phyloP scores from a whole-genome alignment of 35 echinoderm and acorn worm genomes.

The Strongylocentrotus purpuratus region DNA sequence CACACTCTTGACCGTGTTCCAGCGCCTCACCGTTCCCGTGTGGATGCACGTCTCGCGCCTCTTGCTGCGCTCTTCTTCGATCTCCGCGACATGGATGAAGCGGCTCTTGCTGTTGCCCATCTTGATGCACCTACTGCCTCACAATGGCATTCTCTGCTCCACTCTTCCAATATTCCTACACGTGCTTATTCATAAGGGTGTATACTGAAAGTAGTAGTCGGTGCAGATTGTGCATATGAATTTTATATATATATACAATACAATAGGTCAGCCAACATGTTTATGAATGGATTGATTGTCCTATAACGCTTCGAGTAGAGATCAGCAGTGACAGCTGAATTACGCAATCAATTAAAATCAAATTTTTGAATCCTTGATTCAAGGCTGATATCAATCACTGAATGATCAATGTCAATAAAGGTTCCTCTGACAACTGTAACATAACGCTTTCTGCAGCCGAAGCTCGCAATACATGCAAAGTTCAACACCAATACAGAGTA shows the following conservation, averaged over 20 bases:
- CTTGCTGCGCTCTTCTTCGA: background rate
- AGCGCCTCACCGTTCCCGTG: background rate
- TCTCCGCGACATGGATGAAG: background rate
- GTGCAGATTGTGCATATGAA: background rate
- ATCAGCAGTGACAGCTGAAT: background rate
- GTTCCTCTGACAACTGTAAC: background rate
- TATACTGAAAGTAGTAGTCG: background rate
- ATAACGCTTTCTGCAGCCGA: background rate
- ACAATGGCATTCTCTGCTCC: background rate
- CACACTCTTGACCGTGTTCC: background rate
- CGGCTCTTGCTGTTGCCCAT: background rate
- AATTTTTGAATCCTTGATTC: background rate
- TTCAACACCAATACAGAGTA: background rate
- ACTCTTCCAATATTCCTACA: background rate
- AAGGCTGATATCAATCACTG: background rate
- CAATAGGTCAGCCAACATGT: background rate
- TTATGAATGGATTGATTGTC: background rate
- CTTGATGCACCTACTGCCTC: background rate
- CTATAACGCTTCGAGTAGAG: background rate
- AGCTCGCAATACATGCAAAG: background rate
- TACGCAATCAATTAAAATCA: background rate
- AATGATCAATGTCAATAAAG: background rate
- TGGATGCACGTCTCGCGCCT: constrained; percentile 34
- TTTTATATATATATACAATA: background rate
- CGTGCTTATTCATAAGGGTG: background rate